Conservation (phyloP, 2,113 vertebrate genomes). For the Apaloderma vittatum region DNA sequence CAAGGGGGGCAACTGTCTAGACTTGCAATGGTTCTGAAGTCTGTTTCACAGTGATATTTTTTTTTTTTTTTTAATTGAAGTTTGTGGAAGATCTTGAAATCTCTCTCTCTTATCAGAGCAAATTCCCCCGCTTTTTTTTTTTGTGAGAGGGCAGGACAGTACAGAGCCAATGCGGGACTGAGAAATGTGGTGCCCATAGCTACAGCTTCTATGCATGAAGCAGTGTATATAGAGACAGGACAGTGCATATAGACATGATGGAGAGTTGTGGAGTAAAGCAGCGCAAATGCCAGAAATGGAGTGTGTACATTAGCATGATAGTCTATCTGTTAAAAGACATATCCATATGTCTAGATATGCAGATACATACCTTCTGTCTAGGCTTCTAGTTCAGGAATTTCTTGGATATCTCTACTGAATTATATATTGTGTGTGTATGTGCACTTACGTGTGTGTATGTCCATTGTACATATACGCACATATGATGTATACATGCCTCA, state of each 20-base stretch:
- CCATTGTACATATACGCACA: fast-evolving
- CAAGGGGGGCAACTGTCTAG: background rate
- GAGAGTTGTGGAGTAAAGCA: background rate
- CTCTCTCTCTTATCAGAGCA: background rate
- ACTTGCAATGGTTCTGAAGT: background rate
- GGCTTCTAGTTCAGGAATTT: background rate
- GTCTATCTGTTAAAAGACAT: background rate
- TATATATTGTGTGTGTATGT: background rate
- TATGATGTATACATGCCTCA: fast-evolving
- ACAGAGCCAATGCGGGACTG: background rate
- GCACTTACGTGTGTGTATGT: background rate
- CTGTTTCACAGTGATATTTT: background rate
- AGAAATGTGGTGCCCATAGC: background rate
- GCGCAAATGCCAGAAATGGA: background rate
- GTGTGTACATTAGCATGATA: fast-evolving
- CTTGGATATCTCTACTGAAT: background rate
- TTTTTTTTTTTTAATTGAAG: background rate
- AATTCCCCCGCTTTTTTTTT: background rate
- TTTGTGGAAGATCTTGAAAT: background rate
- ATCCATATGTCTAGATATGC: background rate
- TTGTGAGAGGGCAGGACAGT: background rate
- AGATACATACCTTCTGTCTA: too few relatives aligned
- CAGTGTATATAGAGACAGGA: background rate
- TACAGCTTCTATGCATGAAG: background rate
- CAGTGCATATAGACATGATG: background rate